Percentiles rank a stretch among this genome's conserved stretches.
phyloP scores from a whole-genome alignment of 2,797 vertebrate species.

The Bradypus variegatus region DNA sequence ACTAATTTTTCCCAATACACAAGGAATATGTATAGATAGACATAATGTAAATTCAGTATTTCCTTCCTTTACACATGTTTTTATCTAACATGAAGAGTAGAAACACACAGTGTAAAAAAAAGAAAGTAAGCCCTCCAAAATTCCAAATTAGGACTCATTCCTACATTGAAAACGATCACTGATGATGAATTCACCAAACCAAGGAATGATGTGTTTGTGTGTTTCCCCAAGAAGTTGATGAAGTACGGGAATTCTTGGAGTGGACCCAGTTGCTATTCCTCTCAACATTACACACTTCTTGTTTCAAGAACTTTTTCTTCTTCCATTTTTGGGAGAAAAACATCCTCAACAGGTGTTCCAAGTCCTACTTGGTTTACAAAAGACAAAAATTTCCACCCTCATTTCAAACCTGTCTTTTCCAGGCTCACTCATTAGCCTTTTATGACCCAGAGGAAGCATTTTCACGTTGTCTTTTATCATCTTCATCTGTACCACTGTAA shows the following conservation, averaged over 20 bases:
- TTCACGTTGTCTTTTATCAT: conserved; percentile 44
- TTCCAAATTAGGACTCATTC: conserved; percentile 39
- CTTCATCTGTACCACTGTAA: conserved; percentile 41
- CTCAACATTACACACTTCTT: background rate
- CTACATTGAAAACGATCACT: background rate
- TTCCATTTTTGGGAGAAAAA: conserved; percentile 53
- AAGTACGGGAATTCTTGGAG: conserved; percentile 28
- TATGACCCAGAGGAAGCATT: background rate
- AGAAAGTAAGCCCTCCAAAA: background rate
- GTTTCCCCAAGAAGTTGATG: background rate
- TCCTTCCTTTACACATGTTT: conserved; percentile 24
- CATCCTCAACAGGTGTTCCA: conserved; percentile 13
- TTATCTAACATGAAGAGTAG: background rate
- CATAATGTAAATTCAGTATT: background rate
- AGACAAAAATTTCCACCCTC: conserved; percentile 6
- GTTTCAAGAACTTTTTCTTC: conserved; percentile 39
- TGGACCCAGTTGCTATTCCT: background rate
- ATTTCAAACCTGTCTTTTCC: conserved; percentile 26
- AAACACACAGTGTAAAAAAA: background rate
- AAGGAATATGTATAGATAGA: conserved; percentile 1
- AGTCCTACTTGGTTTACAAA: conserved; percentile 22
- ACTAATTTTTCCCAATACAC: conserved; percentile 1
- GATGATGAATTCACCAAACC: background rate
- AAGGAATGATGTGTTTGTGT: background rate
- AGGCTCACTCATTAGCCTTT: conserved; percentile 35